Evolutionary conservation across 2,113 vertebrate genomes (phyloP).

Genomic region (Meleagris gallopavo): DNA sequence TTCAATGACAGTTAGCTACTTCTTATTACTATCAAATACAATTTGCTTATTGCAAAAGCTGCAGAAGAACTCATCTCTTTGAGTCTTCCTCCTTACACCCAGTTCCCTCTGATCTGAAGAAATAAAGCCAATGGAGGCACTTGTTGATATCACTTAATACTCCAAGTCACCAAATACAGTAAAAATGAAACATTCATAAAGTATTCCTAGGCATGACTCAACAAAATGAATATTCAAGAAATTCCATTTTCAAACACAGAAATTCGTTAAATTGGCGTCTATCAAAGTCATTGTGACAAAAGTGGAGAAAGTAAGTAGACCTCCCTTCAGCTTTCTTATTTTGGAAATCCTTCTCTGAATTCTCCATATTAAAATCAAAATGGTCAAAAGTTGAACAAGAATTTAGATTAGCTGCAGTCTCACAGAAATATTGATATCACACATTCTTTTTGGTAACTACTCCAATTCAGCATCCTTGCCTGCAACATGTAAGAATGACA

Average conservation of each 20-base stretch:
- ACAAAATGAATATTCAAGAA: neutral
- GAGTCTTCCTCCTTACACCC: neutral
- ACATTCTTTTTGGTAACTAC: neutral
- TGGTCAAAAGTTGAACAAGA: neutral
- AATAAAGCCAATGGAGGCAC: neutral
- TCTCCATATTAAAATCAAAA: neutral
- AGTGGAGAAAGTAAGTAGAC: neutral
- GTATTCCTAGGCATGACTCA: neutral
- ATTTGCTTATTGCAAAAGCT: neutral
- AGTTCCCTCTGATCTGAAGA: neutral
- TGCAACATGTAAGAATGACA: neutral
- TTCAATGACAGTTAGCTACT: neutral
- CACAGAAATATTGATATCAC: neutral
- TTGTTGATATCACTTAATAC: neutral
- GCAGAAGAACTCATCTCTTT: neutral
- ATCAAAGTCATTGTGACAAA: neutral
- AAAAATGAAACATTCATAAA: neutral
- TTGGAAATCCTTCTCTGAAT: neutral
- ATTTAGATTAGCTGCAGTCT: neutral
- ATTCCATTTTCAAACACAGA: neutral
- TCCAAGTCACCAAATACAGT: neutral
- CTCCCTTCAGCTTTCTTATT: neutral
- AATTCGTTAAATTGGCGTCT: neutral
- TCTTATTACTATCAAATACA: neutral
- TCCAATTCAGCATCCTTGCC: neutral